A percentile compares a stretch with the other conserved stretches of the same genome.
Evolutionary conservation across 53 echinoderm and acorn worm genomes (phyloP).

Genomic region (Luidia sarsii): DNA sequence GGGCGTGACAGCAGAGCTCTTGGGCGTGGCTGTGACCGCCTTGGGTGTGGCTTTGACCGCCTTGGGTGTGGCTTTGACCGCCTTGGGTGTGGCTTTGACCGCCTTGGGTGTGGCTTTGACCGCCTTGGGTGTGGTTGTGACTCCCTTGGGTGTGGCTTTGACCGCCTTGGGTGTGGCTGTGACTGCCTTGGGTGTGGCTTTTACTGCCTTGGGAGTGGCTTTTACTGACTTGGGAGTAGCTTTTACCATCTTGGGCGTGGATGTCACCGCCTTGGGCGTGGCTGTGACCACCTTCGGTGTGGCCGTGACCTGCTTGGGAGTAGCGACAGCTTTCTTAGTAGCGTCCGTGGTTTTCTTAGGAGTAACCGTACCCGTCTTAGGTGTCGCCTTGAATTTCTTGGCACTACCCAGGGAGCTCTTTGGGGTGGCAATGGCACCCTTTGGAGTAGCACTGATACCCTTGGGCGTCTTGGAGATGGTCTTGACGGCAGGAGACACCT

Average conservation of each 20-base stretch:
- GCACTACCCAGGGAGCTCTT: not conserved
- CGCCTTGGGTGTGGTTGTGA: too few relatives aligned
- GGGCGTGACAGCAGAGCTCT: not conserved
- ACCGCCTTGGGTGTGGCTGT: not conserved
- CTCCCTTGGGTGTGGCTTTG: not conserved
- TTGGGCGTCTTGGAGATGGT: not conserved
- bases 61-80: not conserved
- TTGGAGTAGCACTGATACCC: not conserved
- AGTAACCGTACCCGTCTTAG: not conserved
- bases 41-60: conserved; percentile 24
- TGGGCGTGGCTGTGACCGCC: conserved; percentile 6
- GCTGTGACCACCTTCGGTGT: conserved; percentile 1
- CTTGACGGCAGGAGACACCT: not conserved
- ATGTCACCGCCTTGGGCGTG: not conserved
- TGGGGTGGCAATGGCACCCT: not conserved
- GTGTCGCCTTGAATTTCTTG: not conserved
- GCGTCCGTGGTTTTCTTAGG: not conserved
- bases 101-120: not conserved
- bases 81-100: not conserved
- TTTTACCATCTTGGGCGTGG: too few relatives aligned
- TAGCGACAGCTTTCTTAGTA: not conserved
- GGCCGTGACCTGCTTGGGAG: not conserved
- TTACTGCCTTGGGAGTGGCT: too few relatives aligned
- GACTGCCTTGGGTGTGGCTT: not conserved
- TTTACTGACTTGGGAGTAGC: too few relatives aligned